These are phyloP conservation scores for Simalia tracyae DNA, from an alignment of 2,797 vertebrate species.

Conservation along the genomic window DNA sequence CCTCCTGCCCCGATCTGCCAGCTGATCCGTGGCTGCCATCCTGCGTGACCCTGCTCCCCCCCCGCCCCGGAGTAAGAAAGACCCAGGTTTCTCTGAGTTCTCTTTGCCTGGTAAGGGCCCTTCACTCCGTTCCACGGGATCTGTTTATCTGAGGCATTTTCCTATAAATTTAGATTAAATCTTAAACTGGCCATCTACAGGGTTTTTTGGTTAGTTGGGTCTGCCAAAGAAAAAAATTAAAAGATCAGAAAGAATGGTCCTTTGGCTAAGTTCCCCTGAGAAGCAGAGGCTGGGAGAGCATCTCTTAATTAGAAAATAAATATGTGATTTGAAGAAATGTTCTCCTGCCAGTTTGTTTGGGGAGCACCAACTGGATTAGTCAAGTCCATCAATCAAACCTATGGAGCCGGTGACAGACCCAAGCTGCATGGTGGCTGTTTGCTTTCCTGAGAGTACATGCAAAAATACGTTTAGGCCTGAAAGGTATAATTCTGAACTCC, in stretches of 20 bases:
- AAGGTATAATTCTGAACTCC: constrained; percentile 54
- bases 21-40: background rate
- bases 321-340: constrained; percentile 33
- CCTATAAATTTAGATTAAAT: background rate
- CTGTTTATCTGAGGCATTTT: background rate
- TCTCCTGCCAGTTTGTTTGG: constrained; percentile 52
- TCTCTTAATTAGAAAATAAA: constrained; percentile 55
- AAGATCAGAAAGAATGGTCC: background rate
- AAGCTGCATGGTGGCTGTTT: constrained; percentile 42
- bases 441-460: background rate
- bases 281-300: constrained; percentile 17
- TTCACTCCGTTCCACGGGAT: background rate
- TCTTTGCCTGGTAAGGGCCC: background rate
- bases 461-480: constrained; percentile 47
- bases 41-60: background rate
- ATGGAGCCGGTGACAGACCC: constrained; percentile 50
- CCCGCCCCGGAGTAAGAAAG: background rate
- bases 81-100: background rate
- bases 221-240: background rate
- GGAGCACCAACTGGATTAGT: constrained; percentile 49
- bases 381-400: constrained; percentile 40
- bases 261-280: background rate
- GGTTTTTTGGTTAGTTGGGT: background rate
- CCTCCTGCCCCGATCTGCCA: background rate
- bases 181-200: background rate